A percentile compares a stretch with the other conserved stretches of the same genome.
These are phyloP conservation scores for Ypsolopha scabrella DNA, from an alignment of 2,888 invertebrate genomes.

Conservation along the genomic window DNA sequence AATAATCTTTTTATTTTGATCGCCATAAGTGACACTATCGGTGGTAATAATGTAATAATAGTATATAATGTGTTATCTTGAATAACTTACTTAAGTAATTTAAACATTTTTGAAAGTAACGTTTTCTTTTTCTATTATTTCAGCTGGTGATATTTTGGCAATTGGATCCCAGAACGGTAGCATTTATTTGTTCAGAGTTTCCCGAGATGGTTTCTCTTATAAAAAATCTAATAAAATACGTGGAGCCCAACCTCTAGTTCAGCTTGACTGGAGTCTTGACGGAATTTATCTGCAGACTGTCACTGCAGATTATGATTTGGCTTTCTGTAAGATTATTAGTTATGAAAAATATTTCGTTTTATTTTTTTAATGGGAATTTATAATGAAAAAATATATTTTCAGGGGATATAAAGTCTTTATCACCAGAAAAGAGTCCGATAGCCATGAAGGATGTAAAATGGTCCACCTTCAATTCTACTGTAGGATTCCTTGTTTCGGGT, in stretches of 20 bases:
- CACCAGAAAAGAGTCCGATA: slow-evolving; percentile 88
- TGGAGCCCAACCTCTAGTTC: slow-evolving; percentile 86
- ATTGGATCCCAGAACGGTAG: slow-evolving; percentile 93
- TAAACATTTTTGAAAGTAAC: background rate
- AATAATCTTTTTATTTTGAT: too few relatives aligned
- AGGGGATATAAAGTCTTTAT: slow-evolving; percentile 92
- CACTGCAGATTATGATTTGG: slow-evolving; percentile 89
- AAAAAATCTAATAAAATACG: slow-evolving; percentile 91
- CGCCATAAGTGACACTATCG: too few relatives aligned
- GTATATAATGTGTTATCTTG: too few relatives aligned
- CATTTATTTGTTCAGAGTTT: slow-evolving; percentile 78
- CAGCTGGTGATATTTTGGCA: slow-evolving; percentile 89
- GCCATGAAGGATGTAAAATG: slow-evolving; percentile 94
- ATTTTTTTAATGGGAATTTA: background rate
- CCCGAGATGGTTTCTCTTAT: slow-evolving; percentile 90
- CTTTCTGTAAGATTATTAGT: slow-evolving; percentile 80
- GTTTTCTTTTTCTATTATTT: slow-evolving; percentile 16
- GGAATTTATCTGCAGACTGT: slow-evolving; percentile 90
- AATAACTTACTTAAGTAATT: background rate
- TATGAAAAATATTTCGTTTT: background rate
- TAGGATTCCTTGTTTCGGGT: slow-evolving; percentile 90
- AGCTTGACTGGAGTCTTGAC: slow-evolving; percentile 93
- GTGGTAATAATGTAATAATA: too few relatives aligned
- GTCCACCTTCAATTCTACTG: slow-evolving; percentile 88
- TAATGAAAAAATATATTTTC: slow-evolving; percentile 19